A percentile compares a stretch with the other conserved stretches of the same genome.
phyloP scores from a whole-genome alignment of 2,888 invertebrate species.

The Polydrusus cervinus region DNA sequence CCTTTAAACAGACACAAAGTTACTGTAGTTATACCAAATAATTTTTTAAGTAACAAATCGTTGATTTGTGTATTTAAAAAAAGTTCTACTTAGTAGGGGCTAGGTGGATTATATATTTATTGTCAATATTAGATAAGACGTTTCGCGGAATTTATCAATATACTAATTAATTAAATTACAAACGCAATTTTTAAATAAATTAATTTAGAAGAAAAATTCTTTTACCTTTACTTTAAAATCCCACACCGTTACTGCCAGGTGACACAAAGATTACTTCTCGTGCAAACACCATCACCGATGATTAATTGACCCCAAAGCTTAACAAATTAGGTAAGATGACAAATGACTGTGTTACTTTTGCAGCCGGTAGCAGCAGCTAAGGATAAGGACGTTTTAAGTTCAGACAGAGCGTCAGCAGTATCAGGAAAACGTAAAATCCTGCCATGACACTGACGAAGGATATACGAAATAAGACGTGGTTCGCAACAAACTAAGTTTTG shows the following conservation, averaged over 20 bases:
- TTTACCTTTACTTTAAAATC: conserved; percentile 22
- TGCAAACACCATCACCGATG: conserved; percentile 50
- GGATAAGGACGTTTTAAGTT: conserved; percentile 27
- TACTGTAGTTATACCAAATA: too few species aligned
- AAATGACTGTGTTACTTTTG: conserved; percentile 52
- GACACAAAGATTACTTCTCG: conserved; percentile 44
- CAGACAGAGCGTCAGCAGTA: conserved; percentile 27
- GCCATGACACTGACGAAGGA: conserved; percentile 22
- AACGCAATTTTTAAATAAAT: not conserved
- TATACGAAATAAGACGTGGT: conserved; percentile 19
- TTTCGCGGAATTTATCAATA: too few species aligned
- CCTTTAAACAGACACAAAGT: too few species aligned
- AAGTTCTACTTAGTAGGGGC: too few species aligned
- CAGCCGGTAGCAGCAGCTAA: conserved; percentile 26
- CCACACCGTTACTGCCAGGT: conserved; percentile 43
- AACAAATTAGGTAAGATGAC: conserved; percentile 54
- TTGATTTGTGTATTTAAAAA: too few species aligned
- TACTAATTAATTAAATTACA: too few species aligned
- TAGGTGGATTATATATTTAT: too few species aligned
- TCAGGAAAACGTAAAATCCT: conserved; percentile 13
- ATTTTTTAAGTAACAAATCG: too few species aligned
- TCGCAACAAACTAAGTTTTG: not conserved
- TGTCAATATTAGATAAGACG: too few species aligned
- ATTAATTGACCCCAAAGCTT: conserved; percentile 50
- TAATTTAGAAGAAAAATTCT: conserved; percentile 13